phyloP scores from a whole-genome alignment of 2,797 vertebrate genomes.

The Oryzias sinensis region DNA sequence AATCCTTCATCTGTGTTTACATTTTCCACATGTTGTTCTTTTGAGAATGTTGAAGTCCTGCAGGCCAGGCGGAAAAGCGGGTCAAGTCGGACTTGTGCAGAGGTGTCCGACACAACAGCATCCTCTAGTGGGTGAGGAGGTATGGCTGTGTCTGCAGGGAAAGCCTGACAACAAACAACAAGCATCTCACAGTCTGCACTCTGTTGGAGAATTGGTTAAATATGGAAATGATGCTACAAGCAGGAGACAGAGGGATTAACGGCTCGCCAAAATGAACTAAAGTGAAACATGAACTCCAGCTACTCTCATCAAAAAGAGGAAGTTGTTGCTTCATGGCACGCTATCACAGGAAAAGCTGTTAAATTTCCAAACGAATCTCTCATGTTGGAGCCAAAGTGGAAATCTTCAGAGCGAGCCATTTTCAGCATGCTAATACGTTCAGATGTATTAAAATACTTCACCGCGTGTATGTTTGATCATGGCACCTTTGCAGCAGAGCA shows the following conservation, averaged over 20 bases:
- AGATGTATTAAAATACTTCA: neutral
- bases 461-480: slow-evolving; percentile 22
- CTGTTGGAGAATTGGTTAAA: neutral
- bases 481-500: slow-evolving; percentile 19
- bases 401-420: neutral
- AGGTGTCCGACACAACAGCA: slow-evolving; percentile 28
- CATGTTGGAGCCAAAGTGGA: slow-evolving; percentile 6
- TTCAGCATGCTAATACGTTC: slow-evolving; percentile 8
- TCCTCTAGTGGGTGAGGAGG: slow-evolving; percentile 51
- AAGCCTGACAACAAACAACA: neutral
- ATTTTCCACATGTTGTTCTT: too few species aligned
- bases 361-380: slow-evolving; percentile 1
- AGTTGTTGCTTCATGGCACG: neutral
- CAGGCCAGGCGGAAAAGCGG: slow-evolving; percentile 5
- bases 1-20: too few species aligned
- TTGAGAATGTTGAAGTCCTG: too few species aligned
- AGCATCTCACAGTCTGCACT: neutral
- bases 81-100: neutral
- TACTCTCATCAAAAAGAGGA: slow-evolving; percentile 25
- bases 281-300: slow-evolving; percentile 33
- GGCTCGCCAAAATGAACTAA: slow-evolving; percentile 5
- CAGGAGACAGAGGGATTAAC: too few species aligned
- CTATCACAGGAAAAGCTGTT: neutral
- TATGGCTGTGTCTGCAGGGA: slow-evolving; percentile 11
- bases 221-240: slow-evolving; percentile 12